Evolutionary conservation across 2,888 invertebrate genomes (phyloP), one percentile per base, ranked within the genome.

Genomic region (Therioaphis trifolii): DNA sequence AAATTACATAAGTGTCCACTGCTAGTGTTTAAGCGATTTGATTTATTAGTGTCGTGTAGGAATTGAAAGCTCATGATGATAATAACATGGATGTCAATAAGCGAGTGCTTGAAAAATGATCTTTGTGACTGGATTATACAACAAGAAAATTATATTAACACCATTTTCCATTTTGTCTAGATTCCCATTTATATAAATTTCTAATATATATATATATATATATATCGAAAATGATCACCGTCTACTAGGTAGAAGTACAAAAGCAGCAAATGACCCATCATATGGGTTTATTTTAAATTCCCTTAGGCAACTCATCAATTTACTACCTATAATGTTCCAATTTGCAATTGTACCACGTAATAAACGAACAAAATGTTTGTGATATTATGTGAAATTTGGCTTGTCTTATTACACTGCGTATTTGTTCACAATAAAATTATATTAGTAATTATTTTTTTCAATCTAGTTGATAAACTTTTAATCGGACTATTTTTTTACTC

Each of bases 261-360:
- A 72, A 72, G 49, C 49, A n/a, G 71, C 29, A 52, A 72, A 72
- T 72, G 27, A 49, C 49, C 71, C 46, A 49, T 18, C 68, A 15
- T 49, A 71, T 71, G 46, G 71, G n/a, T 49, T 71, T 71, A 71
- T 71, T 71, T 71, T 71, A 71, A 71, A 71, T 71, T 49, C 71
- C 71, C 27, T 49, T 49, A 49, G 27, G 71, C 49, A 72, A 72
- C 71, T 72, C 71, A 72, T 72, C 49, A 72, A 72, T 72, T 72
- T 49, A 29, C 49, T 29, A n/a, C 49, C 71, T 72, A 43, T 43
- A 49, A 49, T 49, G 29, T 49, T 49, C 49, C 27, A 72, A 72
- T 72, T 72, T 72, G 49, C 49, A 72, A 72, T 72, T 12, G 49
- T 72, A 72, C 71, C 71, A 27, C 24, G 49, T 49, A 29, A 71